Base-by-base conservation (phyloP, 1,140 invertebrate species). In the Eufriesea mexicana region DNA sequence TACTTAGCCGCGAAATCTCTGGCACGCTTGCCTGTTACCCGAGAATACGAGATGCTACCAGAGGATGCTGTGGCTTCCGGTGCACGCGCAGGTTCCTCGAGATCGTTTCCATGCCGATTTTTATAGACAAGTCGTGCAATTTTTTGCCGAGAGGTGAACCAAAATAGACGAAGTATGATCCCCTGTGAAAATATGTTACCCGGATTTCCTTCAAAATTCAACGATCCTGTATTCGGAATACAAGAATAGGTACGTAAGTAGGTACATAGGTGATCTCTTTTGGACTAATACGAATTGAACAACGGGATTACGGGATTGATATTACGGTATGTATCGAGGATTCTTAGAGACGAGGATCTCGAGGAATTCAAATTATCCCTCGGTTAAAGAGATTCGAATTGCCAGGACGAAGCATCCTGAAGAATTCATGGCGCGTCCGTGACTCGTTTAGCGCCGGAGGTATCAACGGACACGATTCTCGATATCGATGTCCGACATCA, bases 1-100 rank as follows among this genome's bases (percentile, higher is more conserved):
- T 71, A 59, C 66, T 71, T 71, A 70, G 75, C 81, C 81, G 66
- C 81, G 75, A 83, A 83, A 83, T 83, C 81, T 70, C 54, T 20
- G 73, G 45, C 72, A 77, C 81, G 66, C 66, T 70, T 45, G 35
- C 54, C 54, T 42, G 9, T 66, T 72, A 20, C 45, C 73, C 23
- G 75, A 70, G 25, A 78, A 35, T 35, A 35, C 35, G 70, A 12
- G 42, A 18, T 62, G 28, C 9, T 35, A 42, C 9, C 61, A 35
- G 35, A 1, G 20, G 61, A 20, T 18, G 61, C 35, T n/a, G 18
- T 4, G 23, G 55, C 8, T 10, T 25, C 28, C 25, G 74, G 49
- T 16, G 14, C 49, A 10, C 18, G 0, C 14, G 1, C 20, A 2
- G 20, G 4, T 47, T 10, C 10, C 47, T 64, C 23, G 14, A n/a